Percentiles rank a stretch among this genome's conserved stretches.
Conservation (phyloP, 1,140 invertebrate genomes). For the Maconellicoccus hirsutus region DNA sequence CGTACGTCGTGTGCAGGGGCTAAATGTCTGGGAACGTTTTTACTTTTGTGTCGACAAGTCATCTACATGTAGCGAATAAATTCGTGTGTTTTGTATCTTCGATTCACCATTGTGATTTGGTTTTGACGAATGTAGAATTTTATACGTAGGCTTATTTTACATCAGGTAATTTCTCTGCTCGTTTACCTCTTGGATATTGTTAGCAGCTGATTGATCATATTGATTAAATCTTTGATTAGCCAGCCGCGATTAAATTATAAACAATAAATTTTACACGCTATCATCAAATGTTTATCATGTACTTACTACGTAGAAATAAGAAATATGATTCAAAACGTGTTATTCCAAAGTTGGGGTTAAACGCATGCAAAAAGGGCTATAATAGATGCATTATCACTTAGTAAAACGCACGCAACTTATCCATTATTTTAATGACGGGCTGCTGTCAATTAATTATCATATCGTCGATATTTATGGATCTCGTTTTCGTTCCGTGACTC, state of each 20-base stretch:
- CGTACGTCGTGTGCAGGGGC: background rate
- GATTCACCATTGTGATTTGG: too few species aligned
- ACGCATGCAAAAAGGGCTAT: background rate
- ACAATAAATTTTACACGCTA: background rate
- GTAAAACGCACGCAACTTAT: slow-evolving; percentile 19
- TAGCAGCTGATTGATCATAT: background rate
- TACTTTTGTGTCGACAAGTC: too few species aligned
- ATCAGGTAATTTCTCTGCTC: too few species aligned
- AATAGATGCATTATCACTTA: slow-evolving; percentile 17
- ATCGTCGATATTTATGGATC: slow-evolving; percentile 5
- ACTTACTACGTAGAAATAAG: background rate
- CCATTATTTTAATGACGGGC: slow-evolving; percentile 14
- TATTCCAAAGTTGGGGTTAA: slow-evolving; percentile 6
- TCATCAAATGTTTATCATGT: background rate
- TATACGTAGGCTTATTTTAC: too few species aligned
- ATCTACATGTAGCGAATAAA: background rate
- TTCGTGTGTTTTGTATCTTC: too few species aligned
- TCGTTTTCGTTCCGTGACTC: background rate
- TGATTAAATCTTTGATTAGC: too few species aligned
- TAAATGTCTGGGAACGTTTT: slow-evolving; percentile 2
- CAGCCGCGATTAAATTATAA: too few species aligned
- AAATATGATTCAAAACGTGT: slow-evolving; percentile 8
- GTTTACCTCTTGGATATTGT: background rate
- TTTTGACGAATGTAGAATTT: too few species aligned
- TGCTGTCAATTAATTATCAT: slow-evolving; percentile 22